Percentiles rank a stretch among this genome's conserved stretches.
phyloP scores from a whole-genome alignment of 2,888 invertebrate genomes.

The Acleris holmiana region DNA sequence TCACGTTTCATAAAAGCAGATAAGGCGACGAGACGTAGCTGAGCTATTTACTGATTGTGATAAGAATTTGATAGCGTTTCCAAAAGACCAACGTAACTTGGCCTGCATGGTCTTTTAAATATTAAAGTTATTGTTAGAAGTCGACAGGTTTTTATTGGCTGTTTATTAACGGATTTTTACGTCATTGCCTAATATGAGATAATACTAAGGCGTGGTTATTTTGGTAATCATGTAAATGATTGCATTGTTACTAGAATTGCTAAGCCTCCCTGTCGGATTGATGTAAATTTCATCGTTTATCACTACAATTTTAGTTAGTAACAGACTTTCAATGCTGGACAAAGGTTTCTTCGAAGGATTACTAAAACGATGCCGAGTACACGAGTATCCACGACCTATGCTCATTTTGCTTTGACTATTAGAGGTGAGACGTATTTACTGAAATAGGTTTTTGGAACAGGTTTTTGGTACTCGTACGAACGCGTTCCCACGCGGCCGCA shows the following conservation, averaged over 20 bases:
- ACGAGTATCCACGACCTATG: no score
- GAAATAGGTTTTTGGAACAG: no score
- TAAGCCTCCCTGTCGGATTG: no score
- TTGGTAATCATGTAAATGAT: neutral
- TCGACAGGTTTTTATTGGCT: conserved; percentile 5
- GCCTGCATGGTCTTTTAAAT: neutral
- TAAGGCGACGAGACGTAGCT: conserved; percentile 15
- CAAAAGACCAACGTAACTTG: conserved; percentile 4
- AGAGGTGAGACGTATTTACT: no score
- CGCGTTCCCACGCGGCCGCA: no score
- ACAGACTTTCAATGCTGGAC: no score
- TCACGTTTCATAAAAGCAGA: conserved; percentile 30
- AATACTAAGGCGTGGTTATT: conserved; percentile 26
- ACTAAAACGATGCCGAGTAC: no score
- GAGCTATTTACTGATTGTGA: conserved; percentile 28
- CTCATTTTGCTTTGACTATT: no score
- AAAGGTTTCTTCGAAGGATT: no score
- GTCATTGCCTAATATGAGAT: conserved; percentile 3
- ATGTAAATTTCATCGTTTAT: no score
- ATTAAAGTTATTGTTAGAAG: neutral
- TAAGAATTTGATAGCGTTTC: conserved; percentile 19
- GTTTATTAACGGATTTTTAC: neutral
- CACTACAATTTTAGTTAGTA: no score
- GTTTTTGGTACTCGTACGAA: no score
- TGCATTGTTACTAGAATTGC: neutral